Conservation (phyloP, 1,140 invertebrate genomes). For the Drosophila erecta region DNA sequence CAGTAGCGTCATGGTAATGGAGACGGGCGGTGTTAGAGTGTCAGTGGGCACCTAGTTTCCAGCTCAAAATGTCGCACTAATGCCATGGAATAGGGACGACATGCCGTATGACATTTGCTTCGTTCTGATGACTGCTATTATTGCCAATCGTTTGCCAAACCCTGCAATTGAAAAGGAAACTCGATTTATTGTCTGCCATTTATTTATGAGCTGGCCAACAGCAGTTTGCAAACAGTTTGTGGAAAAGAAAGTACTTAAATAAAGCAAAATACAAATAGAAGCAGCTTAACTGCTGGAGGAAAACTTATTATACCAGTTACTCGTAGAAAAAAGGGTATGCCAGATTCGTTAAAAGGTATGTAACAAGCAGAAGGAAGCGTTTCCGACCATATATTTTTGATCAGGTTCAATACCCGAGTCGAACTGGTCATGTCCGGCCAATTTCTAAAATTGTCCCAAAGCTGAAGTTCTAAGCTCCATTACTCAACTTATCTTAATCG, state of each 20-base stretch:
- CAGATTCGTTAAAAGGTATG: too few relatives aligned
- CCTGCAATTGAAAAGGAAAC: constrained; percentile 74
- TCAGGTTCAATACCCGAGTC: too few relatives aligned
- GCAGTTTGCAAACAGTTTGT: background rate
- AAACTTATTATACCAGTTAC: too few relatives aligned
- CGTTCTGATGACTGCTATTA: constrained; percentile 43
- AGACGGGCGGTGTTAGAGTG: constrained; percentile 25
- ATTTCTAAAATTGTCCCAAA: too few relatives aligned
- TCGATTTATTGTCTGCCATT: constrained; percentile 53
- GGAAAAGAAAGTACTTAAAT: background rate
- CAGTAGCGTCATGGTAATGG: constrained; percentile 54
- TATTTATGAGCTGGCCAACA: constrained; percentile 26
- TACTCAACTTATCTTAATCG: too few relatives aligned
- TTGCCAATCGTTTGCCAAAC: constrained; percentile 52
- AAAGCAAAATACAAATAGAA: background rate
- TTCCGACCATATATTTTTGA: too few relatives aligned
- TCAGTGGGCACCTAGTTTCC: constrained; percentile 11
- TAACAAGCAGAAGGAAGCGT: too few relatives aligned
- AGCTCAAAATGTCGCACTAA: constrained; percentile 26
- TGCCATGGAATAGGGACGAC: constrained; percentile 30
- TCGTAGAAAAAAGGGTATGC: too few relatives aligned
- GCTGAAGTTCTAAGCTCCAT: too few relatives aligned
- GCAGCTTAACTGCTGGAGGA: too few relatives aligned
- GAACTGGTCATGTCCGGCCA: too few relatives aligned
- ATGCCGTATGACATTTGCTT: constrained; percentile 48